phyloP scores from a whole-genome alignment of 2,113 vertebrate genomes.

The Erythrolamprus reginae region DNA sequence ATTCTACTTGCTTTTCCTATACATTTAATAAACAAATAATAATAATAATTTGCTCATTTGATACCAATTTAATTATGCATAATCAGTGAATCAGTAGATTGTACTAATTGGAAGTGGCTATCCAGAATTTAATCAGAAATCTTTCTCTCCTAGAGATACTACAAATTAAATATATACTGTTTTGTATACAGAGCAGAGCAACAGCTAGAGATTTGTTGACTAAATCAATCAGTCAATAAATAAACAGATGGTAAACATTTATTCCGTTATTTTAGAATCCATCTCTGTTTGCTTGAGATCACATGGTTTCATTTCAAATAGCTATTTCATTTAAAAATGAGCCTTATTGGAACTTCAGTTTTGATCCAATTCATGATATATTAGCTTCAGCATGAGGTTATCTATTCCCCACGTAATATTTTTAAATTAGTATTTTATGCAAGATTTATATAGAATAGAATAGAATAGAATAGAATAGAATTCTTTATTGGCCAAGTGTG shows the following conservation, averaged over 20 bases:
- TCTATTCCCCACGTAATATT: not conserved
- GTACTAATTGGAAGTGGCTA: not conserved
- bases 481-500: too few species aligned
- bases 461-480: too few species aligned
- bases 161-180: not conserved
- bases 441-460: too few species aligned
- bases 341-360: not conserved
- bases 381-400: not conserved
- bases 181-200: not conserved
- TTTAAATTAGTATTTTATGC: not conserved
- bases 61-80: not conserved
- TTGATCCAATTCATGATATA: not conserved
- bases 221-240: not conserved
- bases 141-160: not conserved
- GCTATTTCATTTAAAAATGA: not conserved
- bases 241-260: not conserved
- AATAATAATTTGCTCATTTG: not conserved
- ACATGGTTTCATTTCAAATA: not conserved
- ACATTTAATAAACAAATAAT: not conserved
- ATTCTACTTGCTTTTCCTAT: too few species aligned
- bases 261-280: not conserved
- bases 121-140: not conserved
- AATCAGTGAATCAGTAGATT: not conserved
- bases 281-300: not conserved
- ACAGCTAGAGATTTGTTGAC: not conserved